phyloP scores from a whole-genome alignment of 2,113 vertebrate species.

The Syngnathus scovelli region DNA sequence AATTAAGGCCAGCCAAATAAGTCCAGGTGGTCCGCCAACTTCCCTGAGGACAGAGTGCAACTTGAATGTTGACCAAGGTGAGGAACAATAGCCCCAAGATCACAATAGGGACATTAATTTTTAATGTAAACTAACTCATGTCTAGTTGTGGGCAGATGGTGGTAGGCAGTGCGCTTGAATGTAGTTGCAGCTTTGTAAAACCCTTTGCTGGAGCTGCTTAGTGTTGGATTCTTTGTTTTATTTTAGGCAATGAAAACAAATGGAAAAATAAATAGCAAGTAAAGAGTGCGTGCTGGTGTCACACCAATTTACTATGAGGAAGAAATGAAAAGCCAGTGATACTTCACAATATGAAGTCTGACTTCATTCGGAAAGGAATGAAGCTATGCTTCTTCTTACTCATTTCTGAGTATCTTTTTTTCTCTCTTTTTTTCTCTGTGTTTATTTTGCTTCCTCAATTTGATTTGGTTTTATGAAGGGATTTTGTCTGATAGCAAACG shows the following conservation, averaged over 20 bases:
- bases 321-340: slow-evolving; percentile 28
- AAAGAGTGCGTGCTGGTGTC: slow-evolving; percentile 1
- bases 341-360: no score
- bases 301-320: slow-evolving; percentile 25
- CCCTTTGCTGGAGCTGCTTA: slow-evolving; percentile 20
- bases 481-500: no score
- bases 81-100: slow-evolving; percentile 46
- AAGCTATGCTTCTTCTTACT: no score
- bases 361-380: no score
- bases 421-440: no score
- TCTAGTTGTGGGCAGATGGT: slow-evolving; percentile 55
- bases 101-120: slow-evolving; percentile 61
- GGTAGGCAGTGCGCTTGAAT: slow-evolving; percentile 52
- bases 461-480: no score
- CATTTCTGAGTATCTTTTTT: no score
- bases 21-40: slow-evolving; percentile 60
- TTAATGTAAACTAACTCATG: slow-evolving; percentile 68
- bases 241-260: slow-evolving; percentile 28
- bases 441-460: no score
- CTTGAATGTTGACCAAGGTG: slow-evolving; percentile 64
- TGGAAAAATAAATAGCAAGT: neutral
- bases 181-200: slow-evolving; percentile 2
- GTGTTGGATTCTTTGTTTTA: slow-evolving; percentile 22
- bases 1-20: slow-evolving; percentile 66
- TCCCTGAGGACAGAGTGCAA: slow-evolving; percentile 44